Base-by-base conservation (phyloP, 2,797 vertebrate genomes). In the Garrulus glandarius region DNA sequence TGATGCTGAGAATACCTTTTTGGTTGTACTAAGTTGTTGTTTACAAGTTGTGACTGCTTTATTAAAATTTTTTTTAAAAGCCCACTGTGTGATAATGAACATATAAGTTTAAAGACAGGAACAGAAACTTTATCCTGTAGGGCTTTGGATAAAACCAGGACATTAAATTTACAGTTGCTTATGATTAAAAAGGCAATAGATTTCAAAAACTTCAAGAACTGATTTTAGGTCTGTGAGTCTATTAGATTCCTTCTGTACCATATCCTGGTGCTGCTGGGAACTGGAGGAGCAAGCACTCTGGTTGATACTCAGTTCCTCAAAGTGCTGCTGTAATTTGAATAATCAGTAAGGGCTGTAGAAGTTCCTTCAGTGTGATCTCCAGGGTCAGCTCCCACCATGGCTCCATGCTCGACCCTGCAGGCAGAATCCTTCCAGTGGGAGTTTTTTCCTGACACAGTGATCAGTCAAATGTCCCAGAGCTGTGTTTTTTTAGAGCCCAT, bases 171-270 rank as follows among this genome's bases (percentile, higher is more conserved):
- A 63, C 6, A 37, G 32, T 60, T 86, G 34, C 22, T 69, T 84
- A 27, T 27, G 57, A 34, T 81, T 92, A 32, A 59, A 59, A 89
- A 69, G 15, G 34, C 21, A 70, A 84, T 14, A 46, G 82, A 71
- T 71, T 78, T 75, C 13, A 67, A 78, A 78, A 81, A 55, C 11
- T 24, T 81, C 47, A 76, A 11, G 60, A 79, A 76, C 46, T 78
- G 46, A 94, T 92, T 91, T 81, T 46, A 32, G 27, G 55, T 68
- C 39, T 78, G 44, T 30, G 34, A 85, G 76, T 93, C 53, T 84
- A 20, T 95, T 90, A 43, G 65, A 34, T 61, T 68, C n/a, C 37
- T 68, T 61, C 69, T 30, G 15, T 83, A 23, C 20, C 4, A 1
- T 43, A 50, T 17, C 17, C 39, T 37, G 26, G 26, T 56, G 52